Base-by-base conservation (phyloP, 53 echinoderm and acorn worm species). In the Holothuria scabra region DNA sequence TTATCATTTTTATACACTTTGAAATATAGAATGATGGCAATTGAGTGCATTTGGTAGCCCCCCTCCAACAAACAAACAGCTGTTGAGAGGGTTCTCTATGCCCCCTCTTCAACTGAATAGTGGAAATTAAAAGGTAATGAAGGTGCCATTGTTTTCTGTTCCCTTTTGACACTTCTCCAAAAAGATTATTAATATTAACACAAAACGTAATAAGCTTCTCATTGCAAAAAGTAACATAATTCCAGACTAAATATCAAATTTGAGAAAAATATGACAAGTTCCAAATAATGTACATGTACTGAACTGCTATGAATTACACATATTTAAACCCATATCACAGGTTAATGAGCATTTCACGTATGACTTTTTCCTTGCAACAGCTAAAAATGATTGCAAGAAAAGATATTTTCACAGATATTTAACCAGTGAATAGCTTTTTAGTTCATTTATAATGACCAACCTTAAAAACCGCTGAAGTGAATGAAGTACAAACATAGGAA, bases 241-340 rank as follows among this genome's bases (percentile, higher is more conserved):
- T 81, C 82, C 82, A 44, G 82, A 81, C 82, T 81, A 81, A 81
- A 81, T 81, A 81, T 81, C 82, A 81, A 81, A 81, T 81, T 81
- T 78, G 78, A 78, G 78, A 78, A 78, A 78, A 81, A 81, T 61
- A 63, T 81, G 62, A 81, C 82, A 81, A 81, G 46, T 61, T 63
- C 65, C 82, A 61, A 81, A 81, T 81, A 81, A 81, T 81, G 62
- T 81, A 81, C 82, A 81, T 64, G 82, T 81, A 61, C 62, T 81
- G 82, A 63, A 81, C 82, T 81, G 79, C 79, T 79, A 79, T 56
- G 62, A 78, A 58, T 58, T 56, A 78, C 78, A 78, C 78, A 78
- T 57, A 78, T 78, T 56, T 56, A 78, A 78, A 78, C 78, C 78
- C 56, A 78, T 78, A 56, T 78, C 52, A 78, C 72, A 72, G 72